Evolutionary conservation across 64 coral and sea anemone genomes (phyloP), one percentile per base, ranked within the genome.

Genomic region (Stichodactyla mertensii): DNA sequence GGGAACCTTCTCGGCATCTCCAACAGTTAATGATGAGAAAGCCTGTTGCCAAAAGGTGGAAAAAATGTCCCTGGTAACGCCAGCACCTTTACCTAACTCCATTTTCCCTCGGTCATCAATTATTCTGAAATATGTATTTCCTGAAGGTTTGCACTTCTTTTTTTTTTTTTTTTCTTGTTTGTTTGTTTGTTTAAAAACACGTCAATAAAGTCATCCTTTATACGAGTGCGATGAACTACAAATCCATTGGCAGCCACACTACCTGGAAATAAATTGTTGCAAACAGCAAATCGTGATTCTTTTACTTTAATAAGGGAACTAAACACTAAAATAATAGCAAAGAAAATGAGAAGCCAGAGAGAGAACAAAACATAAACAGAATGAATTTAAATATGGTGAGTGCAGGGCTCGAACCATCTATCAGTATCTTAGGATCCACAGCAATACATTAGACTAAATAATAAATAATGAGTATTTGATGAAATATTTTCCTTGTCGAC

Each of bases 1-100:
- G 52, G 83, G 89, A 77, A 87, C 84, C 77, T 87, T 92, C 54
- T 92, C 80, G 36, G 36, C 36, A 51, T 77, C 71, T 31, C 89
- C 83, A 57, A 53, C 54, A 60, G 83, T 82, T 51, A 90, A 77
- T 23, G 82, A 86, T 16, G 89, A 82, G 20, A 56, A 90, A 83
- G 77, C 10, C 2, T 58, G 52, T 64, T 86, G 60, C 89, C 69
- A 90, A 58, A 90, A 90, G 64, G 81, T 77, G 31, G 55, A 64
- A 52, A 89, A n/a, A 6, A 70, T 58, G 16, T 89, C 82, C 14
- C 89, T 57, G 19, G 81, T 52, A 45, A 90, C 89, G 4, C 66
- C 89, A 52, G 61, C 51, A 52, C 89, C 89, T 78, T 53, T 66
- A 16, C 83, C 83, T 69, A 9, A 12, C 61, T 90, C 89, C 64